These are phyloP conservation scores for Argyrosomus regius DNA, from an alignment of 2,797 vertebrate genomes.

Conservation along the genomic window DNA sequence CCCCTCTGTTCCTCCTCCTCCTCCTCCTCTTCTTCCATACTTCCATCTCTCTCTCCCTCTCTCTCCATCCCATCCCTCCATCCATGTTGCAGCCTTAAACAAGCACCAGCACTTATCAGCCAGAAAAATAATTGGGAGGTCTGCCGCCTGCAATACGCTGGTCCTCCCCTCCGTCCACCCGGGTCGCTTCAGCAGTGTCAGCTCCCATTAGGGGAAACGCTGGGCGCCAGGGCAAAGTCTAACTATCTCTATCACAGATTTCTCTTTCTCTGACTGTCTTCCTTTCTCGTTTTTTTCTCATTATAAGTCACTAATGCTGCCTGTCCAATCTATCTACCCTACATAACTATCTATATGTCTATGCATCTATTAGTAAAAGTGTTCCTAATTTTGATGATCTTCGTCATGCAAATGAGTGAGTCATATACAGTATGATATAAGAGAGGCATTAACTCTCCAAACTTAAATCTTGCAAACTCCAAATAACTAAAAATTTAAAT, in stretches of 20 bases:
- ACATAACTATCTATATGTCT: neutral
- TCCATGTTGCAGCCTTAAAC: constrained; percentile 78
- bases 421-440: neutral
- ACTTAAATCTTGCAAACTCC: constrained; percentile 5
- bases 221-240: constrained; percentile 46
- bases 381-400: neutral
- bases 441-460: neutral
- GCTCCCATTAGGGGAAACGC: constrained; percentile 77
- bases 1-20: constrained; percentile 43
- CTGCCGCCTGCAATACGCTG: constrained; percentile 79
- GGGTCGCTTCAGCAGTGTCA: constrained; percentile 81
- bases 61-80: constrained; percentile 57
- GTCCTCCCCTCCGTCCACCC: constrained; percentile 78
- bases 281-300: constrained; percentile 13
- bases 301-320: constrained; percentile 37
- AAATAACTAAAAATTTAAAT: neutral
- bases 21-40: constrained; percentile 13
- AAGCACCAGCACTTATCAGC: constrained; percentile 84
- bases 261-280: constrained; percentile 32
- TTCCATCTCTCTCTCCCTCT: constrained; percentile 26
- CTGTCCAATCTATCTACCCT: neutral
- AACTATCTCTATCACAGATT: constrained; percentile 57
- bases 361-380: constrained; percentile 5
- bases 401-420: neutral
- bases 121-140: constrained; percentile 88